Base-by-base conservation (phyloP, 2,888 invertebrate genomes). In the Nemapogon koenigi region DNA sequence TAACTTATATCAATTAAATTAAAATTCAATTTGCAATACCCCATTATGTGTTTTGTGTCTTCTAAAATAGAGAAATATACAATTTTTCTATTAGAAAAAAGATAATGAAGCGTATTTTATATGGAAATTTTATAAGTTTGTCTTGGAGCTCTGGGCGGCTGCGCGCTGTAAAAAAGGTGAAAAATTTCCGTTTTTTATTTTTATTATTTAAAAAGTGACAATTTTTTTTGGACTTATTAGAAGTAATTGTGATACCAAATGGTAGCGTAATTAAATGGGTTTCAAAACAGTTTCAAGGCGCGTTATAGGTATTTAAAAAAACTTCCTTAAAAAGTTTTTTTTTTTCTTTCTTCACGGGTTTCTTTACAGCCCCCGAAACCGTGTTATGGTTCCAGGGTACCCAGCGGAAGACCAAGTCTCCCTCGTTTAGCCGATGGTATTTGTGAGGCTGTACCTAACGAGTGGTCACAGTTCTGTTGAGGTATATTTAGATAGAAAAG, bases 41-140 rank as follows among this genome's bases (percentile, higher is more conserved):
- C 0, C 1, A 1, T 0, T 2, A 8, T 13, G 46, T 53, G 47
- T 52, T 52, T 51, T 57, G 49, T 43, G 50, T 41, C 51, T 36
- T 56, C 43, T 39, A 35, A 37, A 8, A 18, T 3, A 13, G 11
- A 3, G 19, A 33, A 54, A 54, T 56, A 59, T 57, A 55, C 55
- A 50, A 64, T 69, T 75, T 76, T 69, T 76, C 68, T 51, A 59
- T 61, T 63, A 70, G 68, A 76, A 78, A 78, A 78, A 78, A 58
- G 76, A 76, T 76, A 75, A 72, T 72, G 71, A 72, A 62, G 57
- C 57, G 55, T 52, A 62, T 76, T 78, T 78, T 73, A 76, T 70
- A 68, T 62, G 76, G 78, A 76, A 78, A 72, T 76, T 76, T 78
- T 78, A 76, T 69, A 70, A 65, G 62, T 56, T 41, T 19, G 19